Evolutionary conservation across 2,113 vertebrate species (phyloP), one percentile per base, ranked within the genome.

Genomic region (Bungarus multicinctus): DNA sequence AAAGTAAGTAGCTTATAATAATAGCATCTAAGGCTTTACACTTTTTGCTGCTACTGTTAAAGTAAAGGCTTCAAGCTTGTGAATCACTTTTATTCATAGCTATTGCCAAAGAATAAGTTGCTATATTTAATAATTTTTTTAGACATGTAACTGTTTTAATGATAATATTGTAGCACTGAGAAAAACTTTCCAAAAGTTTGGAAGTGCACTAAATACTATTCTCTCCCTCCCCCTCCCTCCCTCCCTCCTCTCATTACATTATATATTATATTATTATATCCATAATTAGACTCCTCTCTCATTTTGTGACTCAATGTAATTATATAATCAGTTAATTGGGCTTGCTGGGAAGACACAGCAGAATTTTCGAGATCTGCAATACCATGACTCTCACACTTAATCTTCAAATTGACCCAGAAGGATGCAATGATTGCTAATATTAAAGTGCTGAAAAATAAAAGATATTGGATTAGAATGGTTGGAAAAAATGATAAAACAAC

Each of bases 121-220:
- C 34, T 92, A 92, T 89, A 90, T 57, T 88, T 88, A 89, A 95
- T 92, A 92, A 94, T 95, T 92, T 60, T 90, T 10, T 95, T 55
- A 74, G 86, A 96, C 92, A 69, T 93, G n/a, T n/a, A n/a, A n/a
- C 85, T 3, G 47, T 91, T 95, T 93, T 94, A 96, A 91, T 90
- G 54, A n/a, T 30, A 95, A 0, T 92, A 50, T 23, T 95, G 91
- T 93, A 94, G 43, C 34, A 91, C 0, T 14, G 25, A 87, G 25
- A 87, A 92, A 87, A 39, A 43, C 0, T 0, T 53, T 93, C 55
- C 89, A 94, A 95, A 94, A 90, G 30, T 52, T 55, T 93, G 34
- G 86, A 90, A 94, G 52, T 92, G 1, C 27, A 6, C 2, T 90
- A 88, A 95, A 94, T 93, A 95, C 93, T 96, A 9, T 14, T 12